A percentile compares a stretch with the other conserved stretches of the same genome.
These are phyloP conservation scores for Eristalis intricaria DNA, from an alignment of 2,888 invertebrate species.

Conservation along the genomic window DNA sequence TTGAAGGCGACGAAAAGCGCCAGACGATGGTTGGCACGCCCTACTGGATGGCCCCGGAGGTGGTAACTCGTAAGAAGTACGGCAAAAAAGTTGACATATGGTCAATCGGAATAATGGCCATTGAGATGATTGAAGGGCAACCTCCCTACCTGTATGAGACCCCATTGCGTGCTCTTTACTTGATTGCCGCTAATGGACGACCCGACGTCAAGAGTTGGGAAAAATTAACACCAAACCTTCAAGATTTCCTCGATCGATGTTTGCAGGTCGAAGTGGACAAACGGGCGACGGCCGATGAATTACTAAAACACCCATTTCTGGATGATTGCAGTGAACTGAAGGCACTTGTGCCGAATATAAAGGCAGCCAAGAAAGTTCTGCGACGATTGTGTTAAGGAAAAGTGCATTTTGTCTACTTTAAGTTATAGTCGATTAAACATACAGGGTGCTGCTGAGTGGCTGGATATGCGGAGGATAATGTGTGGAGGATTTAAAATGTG, in stretches of 20 bases:
- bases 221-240: conserved; percentile 88
- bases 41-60: conserved; percentile 99
- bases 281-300: conserved; percentile 92
- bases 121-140: conserved; percentile 96
- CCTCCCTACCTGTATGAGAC: conserved; percentile 98
- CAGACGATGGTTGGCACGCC: conserved; percentile 99
- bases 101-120: conserved; percentile 99
- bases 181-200: conserved; percentile 97
- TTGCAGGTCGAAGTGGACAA: conserved; percentile 94
- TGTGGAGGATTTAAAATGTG: background rate
- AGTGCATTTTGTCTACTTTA: conserved; percentile 59
- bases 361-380: conserved; percentile 93
- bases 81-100: conserved; percentile 97
- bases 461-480: conserved; percentile 3
- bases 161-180: conserved; percentile 94
- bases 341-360: conserved; percentile 93
- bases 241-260: conserved; percentile 93
- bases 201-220: conserved; percentile 94
- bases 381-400: conserved; percentile 78
- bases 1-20: conserved; percentile 96
- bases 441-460: conserved; percentile 70
- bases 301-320: conserved; percentile 94
- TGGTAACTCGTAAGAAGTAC: conserved; percentile 95
- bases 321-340: conserved; percentile 91
- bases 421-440: conserved; percentile 63